These are phyloP conservation scores for Thermophis baileyi DNA, from an alignment of 2,113 vertebrate genomes.

Conservation along the genomic window DNA sequence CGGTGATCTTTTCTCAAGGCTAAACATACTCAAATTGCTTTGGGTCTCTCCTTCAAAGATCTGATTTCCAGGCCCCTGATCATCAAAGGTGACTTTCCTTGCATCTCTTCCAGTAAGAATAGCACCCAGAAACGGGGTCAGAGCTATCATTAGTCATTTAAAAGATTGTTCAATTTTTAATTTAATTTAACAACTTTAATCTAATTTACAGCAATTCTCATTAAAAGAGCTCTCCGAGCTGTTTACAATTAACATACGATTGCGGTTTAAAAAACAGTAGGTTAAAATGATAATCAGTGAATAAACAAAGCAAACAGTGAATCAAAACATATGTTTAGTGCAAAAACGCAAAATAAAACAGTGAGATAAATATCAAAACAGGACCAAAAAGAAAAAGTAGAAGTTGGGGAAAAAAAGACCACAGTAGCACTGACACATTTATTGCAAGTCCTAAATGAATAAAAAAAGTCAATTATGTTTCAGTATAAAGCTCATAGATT, in stretches of 20 bases:
- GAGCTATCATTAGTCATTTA: not conserved
- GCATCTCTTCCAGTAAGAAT: not conserved
- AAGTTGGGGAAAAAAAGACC: not conserved
- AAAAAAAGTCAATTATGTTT: not conserved
- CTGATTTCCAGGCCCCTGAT: not conserved
- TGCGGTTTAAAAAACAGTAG: not conserved
- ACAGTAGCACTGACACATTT: not conserved
- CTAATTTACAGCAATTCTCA: not conserved
- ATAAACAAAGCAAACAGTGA: not conserved
- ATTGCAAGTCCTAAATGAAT: not conserved
- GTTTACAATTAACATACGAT: not conserved
- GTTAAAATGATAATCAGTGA: not conserved
- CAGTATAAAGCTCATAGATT: not conserved
- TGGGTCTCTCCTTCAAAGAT: not conserved
- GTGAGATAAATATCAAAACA: not conserved
- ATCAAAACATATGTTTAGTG: not conserved
- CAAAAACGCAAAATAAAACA: not conserved
- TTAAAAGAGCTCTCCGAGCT: not conserved
- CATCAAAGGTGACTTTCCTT: not conserved
- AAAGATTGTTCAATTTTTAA: not conserved
- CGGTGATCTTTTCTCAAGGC: not conserved
- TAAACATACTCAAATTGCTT: not conserved
- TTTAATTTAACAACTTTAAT: not conserved
- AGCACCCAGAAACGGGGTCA: not conserved
- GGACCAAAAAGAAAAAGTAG: not conserved